phyloP scores from a whole-genome alignment of 2,888 invertebrate genomes.

The Tipula confusa region DNA sequence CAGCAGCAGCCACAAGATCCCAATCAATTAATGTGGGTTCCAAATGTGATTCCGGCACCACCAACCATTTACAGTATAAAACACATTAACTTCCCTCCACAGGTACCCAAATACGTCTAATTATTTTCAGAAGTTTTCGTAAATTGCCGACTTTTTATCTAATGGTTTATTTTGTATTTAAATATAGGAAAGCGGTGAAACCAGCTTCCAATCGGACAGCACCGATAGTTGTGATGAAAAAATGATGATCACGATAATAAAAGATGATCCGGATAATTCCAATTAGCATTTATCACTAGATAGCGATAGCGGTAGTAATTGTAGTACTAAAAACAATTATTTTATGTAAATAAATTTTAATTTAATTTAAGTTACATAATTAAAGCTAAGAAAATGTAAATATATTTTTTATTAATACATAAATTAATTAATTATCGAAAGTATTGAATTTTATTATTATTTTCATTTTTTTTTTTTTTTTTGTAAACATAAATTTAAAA shows the following conservation, averaged over 20 bases:
- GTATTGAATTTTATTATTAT: not conserved
- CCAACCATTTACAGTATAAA: constrained; percentile 49
- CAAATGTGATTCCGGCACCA: constrained; percentile 47
- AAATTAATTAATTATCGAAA: not conserved
- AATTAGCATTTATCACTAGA: constrained; percentile 40
- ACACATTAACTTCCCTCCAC: constrained; percentile 48
- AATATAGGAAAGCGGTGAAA: constrained; percentile 63
- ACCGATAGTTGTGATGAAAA: constrained; percentile 69
- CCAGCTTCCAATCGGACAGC: constrained; percentile 65
- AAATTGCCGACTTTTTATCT: not conserved
- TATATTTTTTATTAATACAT: not conserved
- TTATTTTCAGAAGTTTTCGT: constrained; percentile 30
- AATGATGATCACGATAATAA: constrained; percentile 55
- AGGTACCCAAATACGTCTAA: constrained; percentile 46
- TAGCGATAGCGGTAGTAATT: not conserved
- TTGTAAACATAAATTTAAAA: not conserved
- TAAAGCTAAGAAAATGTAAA: not conserved
- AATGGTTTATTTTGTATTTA: constrained; percentile 27
- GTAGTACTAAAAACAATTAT: not conserved
- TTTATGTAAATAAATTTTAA: not conserved
- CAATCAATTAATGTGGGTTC: constrained; percentile 33
- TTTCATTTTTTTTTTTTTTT: not conserved
- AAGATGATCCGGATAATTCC: constrained; percentile 42
- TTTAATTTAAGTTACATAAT: too few species aligned
- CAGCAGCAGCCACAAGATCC: not conserved